Evolutionary conservation across 2,113 vertebrate species (phyloP), one percentile per base, ranked within the genome.

Genomic region (Xiphophorus maculatus): DNA sequence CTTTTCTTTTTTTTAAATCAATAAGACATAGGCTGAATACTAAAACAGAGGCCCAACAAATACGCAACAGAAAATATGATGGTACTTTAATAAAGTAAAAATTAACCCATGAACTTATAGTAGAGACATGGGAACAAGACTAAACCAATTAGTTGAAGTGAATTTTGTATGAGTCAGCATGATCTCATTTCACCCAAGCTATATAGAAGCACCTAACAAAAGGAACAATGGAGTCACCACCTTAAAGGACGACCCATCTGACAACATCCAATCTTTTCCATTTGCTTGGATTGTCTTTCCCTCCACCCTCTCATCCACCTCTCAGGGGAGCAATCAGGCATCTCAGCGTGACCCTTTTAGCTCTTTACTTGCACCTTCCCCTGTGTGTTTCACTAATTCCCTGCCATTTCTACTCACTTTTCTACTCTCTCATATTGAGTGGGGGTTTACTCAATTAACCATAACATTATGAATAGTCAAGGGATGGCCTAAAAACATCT

Each of bases 271-370:
- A 51, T 72, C 63, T 30, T 51, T 79, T 80, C 90, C 84, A 90
- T 90, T 88, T 89, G 86, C 70, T 74, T 70, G 48, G 68, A 77
- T 71, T 74, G 29, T 72, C 71, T 37, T 42, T 66, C 29, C 69
- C 71, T 61, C 66, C 40, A 71, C 76, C 80, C 72, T 85, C 74
- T 69, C 64, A 75, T 64, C 74, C 15, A 0, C 17, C 71, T 91
- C 90, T 81, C 88, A 29, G 42, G 88, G 84, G 91, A 87, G 79
- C 85, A 76, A 84, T 90, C 77, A 77, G 33, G 69, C 79, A 79
- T 83, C 75, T 75, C 81, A 71, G 73, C 79, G 48, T 12, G 14
- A 81, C 80, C 71, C 81, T 87, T 82, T 83, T 64, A 72, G 77
- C 74, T 71, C 48, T 54, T 66, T n/a, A 62, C 63, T 67, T 33